phyloP scores from a whole-genome alignment of 92 coral and sea anemone genomes.

The Epizoanthus ramosus region DNA sequence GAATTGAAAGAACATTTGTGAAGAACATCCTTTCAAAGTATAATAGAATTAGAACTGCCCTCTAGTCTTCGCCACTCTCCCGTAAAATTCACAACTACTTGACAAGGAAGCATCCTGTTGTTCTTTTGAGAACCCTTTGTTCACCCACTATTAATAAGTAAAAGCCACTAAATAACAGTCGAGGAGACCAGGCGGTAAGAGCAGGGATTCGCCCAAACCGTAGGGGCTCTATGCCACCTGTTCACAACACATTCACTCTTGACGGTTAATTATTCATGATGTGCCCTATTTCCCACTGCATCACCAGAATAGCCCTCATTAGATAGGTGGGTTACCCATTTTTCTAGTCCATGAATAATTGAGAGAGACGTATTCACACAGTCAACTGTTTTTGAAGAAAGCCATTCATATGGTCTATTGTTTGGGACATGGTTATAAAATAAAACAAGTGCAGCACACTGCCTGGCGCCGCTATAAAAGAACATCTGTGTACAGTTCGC shows the following conservation, averaged over 20 bases:
- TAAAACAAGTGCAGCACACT: conserved; percentile 38
- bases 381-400: conserved; percentile 75
- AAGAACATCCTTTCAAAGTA: background rate
- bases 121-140: conserved; percentile 32
- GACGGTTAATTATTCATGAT: conserved; percentile 79
- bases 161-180: conserved; percentile 57
- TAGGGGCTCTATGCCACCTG: conserved; percentile 81
- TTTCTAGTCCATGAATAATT: conserved; percentile 76
- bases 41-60: conserved; percentile 8
- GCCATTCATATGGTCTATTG: conserved; percentile 84
- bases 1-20: background rate
- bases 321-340: conserved; percentile 88
- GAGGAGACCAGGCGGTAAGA: conserved; percentile 57
- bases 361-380: conserved; percentile 67
- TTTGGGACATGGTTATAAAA: conserved; percentile 70
- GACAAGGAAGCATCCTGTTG: conserved; percentile 1
- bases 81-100: conserved; percentile 10
- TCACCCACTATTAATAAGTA: conserved; percentile 37
- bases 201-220: conserved; percentile 69
- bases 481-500: conserved; percentile 18
- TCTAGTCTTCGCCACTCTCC: background rate
- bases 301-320: conserved; percentile 84
- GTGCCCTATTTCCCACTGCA: conserved; percentile 80
- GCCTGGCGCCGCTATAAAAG: conserved; percentile 43
- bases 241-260: conserved; percentile 59